Conservation (phyloP, 2,888 invertebrate genomes). For the Hirtodrosophila trivittata region DNA sequence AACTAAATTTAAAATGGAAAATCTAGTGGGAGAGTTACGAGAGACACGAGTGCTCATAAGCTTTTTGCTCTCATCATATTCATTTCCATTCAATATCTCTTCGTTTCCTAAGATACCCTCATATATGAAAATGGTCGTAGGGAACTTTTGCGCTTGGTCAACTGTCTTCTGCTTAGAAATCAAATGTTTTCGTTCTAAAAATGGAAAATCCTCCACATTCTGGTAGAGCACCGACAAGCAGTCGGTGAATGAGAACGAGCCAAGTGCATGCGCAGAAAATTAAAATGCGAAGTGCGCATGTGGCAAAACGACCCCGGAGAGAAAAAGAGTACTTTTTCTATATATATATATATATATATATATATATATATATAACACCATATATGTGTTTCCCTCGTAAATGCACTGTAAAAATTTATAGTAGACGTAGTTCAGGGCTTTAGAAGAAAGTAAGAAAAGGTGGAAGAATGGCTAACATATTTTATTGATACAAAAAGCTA, state of each 20-base stretch:
- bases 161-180: conserved; percentile 32
- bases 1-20: conserved; percentile 65
- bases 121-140: background rate
- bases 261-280: conserved; percentile 27
- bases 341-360: too few relatives aligned
- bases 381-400: too few relatives aligned
- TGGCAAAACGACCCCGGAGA: conserved; percentile 24
- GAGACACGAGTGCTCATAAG: background rate
- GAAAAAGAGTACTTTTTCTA: conserved; percentile 16
- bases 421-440: too few relatives aligned
- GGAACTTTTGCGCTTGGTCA: conserved; percentile 11
- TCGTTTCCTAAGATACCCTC: background rate
- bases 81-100: conserved; percentile 1
- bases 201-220: conserved; percentile 48
- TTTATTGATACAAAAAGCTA: too few relatives aligned
- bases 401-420: too few relatives aligned
- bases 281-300: conserved; percentile 68
- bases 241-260: conserved; percentile 1
- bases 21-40: conserved; percentile 27
- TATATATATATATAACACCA: too few relatives aligned
- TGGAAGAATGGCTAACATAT: too few relatives aligned
- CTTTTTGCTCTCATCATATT: conserved; percentile 12
- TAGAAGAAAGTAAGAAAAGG: too few relatives aligned
- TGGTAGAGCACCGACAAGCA: conserved; percentile 12
- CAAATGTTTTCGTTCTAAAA: conserved; percentile 54